These are phyloP conservation scores for Orius laevigatus DNA, from an alignment of 1,140 invertebrate genomes.

Conservation along the genomic window DNA sequence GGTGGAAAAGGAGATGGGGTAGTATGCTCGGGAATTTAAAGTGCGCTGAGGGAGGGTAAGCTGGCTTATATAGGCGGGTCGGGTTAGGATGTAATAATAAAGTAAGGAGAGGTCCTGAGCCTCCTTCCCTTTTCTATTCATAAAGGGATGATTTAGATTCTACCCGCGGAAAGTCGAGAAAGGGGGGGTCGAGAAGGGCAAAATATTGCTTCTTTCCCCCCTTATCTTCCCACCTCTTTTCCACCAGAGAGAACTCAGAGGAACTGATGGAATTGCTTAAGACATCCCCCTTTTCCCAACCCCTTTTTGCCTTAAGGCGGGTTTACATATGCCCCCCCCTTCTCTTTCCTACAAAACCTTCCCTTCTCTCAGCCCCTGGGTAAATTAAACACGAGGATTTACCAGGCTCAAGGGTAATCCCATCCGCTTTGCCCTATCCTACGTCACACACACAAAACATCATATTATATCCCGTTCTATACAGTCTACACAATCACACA, in stretches of 20 bases:
- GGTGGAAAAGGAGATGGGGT: neutral
- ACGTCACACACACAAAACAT: no score
- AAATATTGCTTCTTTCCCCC: slow-evolving; percentile 3
- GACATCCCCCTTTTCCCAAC: slow-evolving; percentile 1
- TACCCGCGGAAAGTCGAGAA: neutral
- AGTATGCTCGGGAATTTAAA: neutral
- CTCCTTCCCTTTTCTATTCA: slow-evolving; percentile 9
- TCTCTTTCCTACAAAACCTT: no score
- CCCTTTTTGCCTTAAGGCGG: neutral
- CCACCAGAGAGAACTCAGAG: neutral
- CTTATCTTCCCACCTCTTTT: neutral
- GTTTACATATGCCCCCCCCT: no score
- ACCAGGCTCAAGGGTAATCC: no score
- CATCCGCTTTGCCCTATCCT: no score
- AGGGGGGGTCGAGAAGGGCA: neutral
- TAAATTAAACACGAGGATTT: no score
- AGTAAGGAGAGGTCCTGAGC: slow-evolving; percentile 1
- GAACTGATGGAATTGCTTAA: slow-evolving; percentile 6
- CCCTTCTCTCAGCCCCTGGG: no score
- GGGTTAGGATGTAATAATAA: slow-evolving; percentile 8
- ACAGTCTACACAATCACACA: no score
- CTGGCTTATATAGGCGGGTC: neutral
- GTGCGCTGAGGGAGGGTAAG: neutral
- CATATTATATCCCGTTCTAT: no score
- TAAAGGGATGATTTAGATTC: slow-evolving; percentile 11